Percentiles rank a stretch among this genome's conserved stretches.
phyloP scores from a whole-genome alignment of 2,888 invertebrate species.

The Merodon equestris region DNA sequence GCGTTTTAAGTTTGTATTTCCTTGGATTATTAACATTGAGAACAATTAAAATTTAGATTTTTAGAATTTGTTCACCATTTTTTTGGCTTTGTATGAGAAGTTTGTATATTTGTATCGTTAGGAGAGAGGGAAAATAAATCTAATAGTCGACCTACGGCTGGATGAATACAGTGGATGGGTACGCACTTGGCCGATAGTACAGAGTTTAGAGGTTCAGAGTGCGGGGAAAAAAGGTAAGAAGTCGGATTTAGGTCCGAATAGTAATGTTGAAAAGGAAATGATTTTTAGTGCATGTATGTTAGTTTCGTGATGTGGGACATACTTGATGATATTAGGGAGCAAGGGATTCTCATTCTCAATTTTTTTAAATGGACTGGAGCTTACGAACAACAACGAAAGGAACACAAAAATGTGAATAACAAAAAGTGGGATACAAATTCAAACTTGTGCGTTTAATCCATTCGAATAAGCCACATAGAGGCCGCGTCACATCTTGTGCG shows the following conservation, averaged over 20 bases:
- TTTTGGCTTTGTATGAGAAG: background rate
- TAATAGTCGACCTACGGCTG: too few relatives aligned
- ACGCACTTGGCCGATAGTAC: background rate
- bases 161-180: background rate
- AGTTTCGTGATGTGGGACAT: conserved; percentile 30
- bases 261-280: conserved; percentile 3
- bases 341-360: conserved; percentile 4
- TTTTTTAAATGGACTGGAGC: conserved; percentile 5
- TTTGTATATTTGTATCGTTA: background rate
- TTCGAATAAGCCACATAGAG: too few relatives aligned
- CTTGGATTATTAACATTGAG: conserved; percentile 44
- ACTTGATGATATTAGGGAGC: conserved; percentile 12
- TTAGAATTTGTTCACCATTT: conserved; percentile 21
- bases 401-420: too few relatives aligned
- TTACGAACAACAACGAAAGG: background rate
- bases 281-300: conserved; percentile 13
- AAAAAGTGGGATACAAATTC: too few relatives aligned
- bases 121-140: background rate
- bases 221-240: too few relatives aligned
- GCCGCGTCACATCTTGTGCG: too few relatives aligned
- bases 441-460: too few relatives aligned
- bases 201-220: background rate
- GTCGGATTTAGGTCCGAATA: too few relatives aligned
- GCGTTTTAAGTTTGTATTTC: conserved; percentile 71
- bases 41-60: conserved; percentile 27